Evolutionary conservation across 2,113 vertebrate species (phyloP).

Genomic region (Orthochromis malagaraziensis): DNA sequence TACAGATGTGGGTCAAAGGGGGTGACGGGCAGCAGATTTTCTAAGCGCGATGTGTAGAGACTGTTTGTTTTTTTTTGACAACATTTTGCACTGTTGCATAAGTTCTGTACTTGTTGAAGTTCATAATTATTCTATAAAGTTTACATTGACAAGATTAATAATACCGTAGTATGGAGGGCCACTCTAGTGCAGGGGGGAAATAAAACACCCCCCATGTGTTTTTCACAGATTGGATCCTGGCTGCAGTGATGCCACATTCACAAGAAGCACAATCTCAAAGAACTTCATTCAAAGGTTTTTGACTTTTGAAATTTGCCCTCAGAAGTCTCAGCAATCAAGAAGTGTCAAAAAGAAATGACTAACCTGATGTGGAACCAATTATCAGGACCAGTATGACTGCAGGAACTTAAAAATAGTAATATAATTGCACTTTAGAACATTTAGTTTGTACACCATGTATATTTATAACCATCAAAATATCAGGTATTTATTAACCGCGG

Average conservation of each 20-base stretch:
- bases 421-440: not conserved
- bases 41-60: not conserved
- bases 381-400: not conserved
- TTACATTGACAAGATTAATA: not conserved
- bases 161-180: fast-evolving
- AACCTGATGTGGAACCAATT: not conserved
- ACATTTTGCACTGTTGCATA: not conserved
- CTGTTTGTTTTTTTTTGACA: not conserved
- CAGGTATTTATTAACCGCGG: not conserved
- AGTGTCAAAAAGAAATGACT: not conserved
- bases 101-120: not conserved
- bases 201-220: not conserved
- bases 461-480: not conserved
- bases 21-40: not conserved
- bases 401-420: not conserved
- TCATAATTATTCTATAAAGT: not conserved
- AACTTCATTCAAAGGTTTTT: not conserved
- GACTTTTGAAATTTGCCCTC: not conserved
- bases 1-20: not conserved
- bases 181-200: not conserved
- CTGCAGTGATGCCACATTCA: not conserved
- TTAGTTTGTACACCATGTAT: not conserved
- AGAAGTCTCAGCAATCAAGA: not conserved
- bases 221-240: not conserved
- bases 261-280: not conserved